A percentile compares a stretch with the other conserved stretches of the same genome.
These are phyloP conservation scores for Philereme transversata DNA, from an alignment of 2,888 invertebrate species.

Conservation along the genomic window DNA sequence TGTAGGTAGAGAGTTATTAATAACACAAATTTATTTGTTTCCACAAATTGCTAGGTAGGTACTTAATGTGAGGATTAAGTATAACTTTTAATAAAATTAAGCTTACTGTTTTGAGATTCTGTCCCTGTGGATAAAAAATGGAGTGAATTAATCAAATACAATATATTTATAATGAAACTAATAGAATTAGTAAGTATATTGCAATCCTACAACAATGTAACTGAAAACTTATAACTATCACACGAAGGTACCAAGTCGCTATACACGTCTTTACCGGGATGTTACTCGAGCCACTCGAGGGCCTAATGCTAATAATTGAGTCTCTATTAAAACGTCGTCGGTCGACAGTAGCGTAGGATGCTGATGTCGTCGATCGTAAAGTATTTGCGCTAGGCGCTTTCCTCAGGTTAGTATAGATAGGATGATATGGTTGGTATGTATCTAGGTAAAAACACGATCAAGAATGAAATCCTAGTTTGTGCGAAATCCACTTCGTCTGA, in stretches of 20 bases:
- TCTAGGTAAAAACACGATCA: no score
- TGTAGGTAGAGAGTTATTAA: no score
- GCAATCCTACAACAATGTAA: background rate
- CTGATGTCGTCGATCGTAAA: no score
- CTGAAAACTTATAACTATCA: background rate
- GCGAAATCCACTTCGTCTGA: conserved; percentile 15
- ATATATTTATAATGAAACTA: conserved; percentile 78
- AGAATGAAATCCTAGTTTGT: background rate
- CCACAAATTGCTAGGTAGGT: no score
- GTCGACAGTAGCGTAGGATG: no score
- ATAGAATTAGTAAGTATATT: conserved; percentile 75
- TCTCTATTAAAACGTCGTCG: no score
- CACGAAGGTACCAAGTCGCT: background rate
- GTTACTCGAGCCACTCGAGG: background rate
- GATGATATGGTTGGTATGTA: no score
- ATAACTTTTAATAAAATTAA: background rate
- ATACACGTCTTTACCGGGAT: background rate
- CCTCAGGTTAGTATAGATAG: no score
- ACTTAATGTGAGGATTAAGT: no score
- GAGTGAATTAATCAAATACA: conserved; percentile 74
- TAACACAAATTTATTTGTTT: no score
- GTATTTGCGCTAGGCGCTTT: no score
- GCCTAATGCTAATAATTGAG: no score
- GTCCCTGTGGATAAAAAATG: conserved; percentile 78
- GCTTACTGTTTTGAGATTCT: conserved; percentile 59